phyloP scores from a whole-genome alignment of 2,888 invertebrate species.

The Cheilosia pagana region DNA sequence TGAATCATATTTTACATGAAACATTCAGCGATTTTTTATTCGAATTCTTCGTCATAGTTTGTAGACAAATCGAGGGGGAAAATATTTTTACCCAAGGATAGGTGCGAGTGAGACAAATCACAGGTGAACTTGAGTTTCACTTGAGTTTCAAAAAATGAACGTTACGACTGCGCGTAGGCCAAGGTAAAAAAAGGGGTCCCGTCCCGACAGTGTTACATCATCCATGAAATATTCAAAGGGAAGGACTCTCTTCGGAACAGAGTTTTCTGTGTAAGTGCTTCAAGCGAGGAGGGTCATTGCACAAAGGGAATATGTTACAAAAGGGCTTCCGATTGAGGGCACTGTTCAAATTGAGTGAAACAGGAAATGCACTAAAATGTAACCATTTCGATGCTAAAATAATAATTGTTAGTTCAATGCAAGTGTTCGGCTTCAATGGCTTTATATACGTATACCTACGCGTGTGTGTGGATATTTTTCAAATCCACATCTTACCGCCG shows the following conservation, averaged over 20 bases:
- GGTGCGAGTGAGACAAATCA: slow-evolving; percentile 15
- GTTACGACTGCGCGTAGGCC: neutral
- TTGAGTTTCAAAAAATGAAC: slow-evolving; percentile 13
- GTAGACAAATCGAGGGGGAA: neutral
- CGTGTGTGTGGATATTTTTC: neutral
- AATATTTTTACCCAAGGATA: neutral
- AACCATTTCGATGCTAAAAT: slow-evolving; percentile 24
- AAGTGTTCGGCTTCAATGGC: slow-evolving; percentile 33
- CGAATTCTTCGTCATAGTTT: slow-evolving; percentile 14
- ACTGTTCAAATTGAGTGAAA: slow-evolving; percentile 12
- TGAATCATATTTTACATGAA: slow-evolving; percentile 42
- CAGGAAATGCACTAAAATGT: slow-evolving; percentile 36
- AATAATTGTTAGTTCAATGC: slow-evolving; percentile 20
- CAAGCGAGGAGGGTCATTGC: slow-evolving; percentile 6
- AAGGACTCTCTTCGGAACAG: slow-evolving; percentile 16
- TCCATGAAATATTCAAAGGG: slow-evolving; percentile 29
- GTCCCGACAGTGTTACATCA: slow-evolving; percentile 20
- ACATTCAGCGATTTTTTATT: neutral
- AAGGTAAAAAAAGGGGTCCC: neutral
- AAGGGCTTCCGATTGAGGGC: slow-evolving; percentile 9
- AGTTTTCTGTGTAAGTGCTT: slow-evolving; percentile 1
- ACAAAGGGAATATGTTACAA: slow-evolving; percentile 6
- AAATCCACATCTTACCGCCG: no score
- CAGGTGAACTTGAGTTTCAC: slow-evolving; percentile 26
- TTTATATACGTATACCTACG: neutral